Evolutionary conservation across 30 jellyfish, hydroid and myxozoan genomes (phyloP).

Genomic region (Clytia hemisphaerica): DNA sequence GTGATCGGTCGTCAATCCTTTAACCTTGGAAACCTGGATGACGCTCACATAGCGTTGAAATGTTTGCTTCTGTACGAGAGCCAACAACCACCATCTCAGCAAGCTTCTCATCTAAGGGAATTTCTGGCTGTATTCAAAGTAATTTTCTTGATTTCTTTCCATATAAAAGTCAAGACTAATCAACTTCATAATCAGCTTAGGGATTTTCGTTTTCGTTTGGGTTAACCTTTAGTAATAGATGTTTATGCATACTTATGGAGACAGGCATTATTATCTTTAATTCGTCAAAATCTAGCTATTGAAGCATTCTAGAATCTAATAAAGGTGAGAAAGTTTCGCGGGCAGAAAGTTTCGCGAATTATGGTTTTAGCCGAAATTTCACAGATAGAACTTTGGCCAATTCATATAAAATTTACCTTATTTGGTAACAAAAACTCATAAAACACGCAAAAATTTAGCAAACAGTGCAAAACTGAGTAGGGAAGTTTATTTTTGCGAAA

Average conservation of each 20-base stretch:
- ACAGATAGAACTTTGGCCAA: too few relatives aligned
- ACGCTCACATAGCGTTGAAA: conserved; percentile 64
- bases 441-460: too few relatives aligned
- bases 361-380: too few relatives aligned
- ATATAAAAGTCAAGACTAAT: background rate
- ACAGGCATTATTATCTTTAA: background rate
- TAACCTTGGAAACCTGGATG: conserved; percentile 62
- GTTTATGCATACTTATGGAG: too few relatives aligned
- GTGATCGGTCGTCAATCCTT: conserved; percentile 79
- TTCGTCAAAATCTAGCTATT: background rate
- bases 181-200: too few relatives aligned
- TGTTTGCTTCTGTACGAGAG: conserved; percentile 55
- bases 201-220: too few relatives aligned
- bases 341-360: too few relatives aligned
- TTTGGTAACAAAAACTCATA: too few relatives aligned
- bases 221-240: too few relatives aligned
- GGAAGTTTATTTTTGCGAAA: background rate
- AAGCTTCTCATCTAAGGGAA: conserved; percentile 78
- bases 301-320: background rate
- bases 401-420: too few relatives aligned
- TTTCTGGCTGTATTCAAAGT: conserved; percentile 72
- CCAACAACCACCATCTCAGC: conserved; percentile 78
- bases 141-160: background rate
- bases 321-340: too few relatives aligned
- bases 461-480: too few relatives aligned